Percentiles rank a stretch among this genome's conserved stretches.
Conservation (phyloP, 2,888 invertebrate genomes). For the Ennomos quercinarius region DNA sequence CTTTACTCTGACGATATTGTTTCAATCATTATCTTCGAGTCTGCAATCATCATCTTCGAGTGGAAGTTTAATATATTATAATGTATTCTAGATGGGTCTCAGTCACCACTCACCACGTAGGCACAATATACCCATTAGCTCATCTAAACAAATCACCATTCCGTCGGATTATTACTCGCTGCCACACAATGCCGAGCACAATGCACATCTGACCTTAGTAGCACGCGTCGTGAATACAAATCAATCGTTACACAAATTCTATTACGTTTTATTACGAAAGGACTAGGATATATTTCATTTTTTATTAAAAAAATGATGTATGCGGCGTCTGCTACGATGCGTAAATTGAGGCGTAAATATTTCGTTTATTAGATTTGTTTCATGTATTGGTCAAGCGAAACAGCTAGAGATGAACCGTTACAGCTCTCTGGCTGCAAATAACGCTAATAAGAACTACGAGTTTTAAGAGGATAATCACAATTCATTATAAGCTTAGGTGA, state of each 20-base stretch:
- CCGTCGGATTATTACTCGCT: not conserved
- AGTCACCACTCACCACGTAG: slow-evolving; percentile 1
- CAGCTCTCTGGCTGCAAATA: too few relatives aligned
- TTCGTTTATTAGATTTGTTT: not conserved
- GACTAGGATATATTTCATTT: slow-evolving; percentile 2
- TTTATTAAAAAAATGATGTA: slow-evolving; percentile 15
- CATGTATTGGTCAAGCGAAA: too few relatives aligned
- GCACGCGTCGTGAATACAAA: slow-evolving; percentile 23
- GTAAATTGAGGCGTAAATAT: slow-evolving; percentile 12
- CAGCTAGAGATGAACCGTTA: too few relatives aligned
- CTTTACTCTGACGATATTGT: too few relatives aligned
- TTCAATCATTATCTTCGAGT: not conserved
- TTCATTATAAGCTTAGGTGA: too few relatives aligned
- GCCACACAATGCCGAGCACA: slow-evolving; percentile 7
- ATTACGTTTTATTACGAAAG: slow-evolving; percentile 20
- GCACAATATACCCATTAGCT: slow-evolving; percentile 12
- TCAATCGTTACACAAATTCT: slow-evolving; percentile 15
- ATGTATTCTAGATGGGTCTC: slow-evolving; percentile 2
- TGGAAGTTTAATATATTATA: slow-evolving; percentile 1
- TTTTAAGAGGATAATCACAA: too few relatives aligned
- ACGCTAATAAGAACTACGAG: too few relatives aligned
- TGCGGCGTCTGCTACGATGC: slow-evolving; percentile 1
- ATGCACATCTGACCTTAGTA: slow-evolving; percentile 25
- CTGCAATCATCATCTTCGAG: not conserved
- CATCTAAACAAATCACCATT: slow-evolving; percentile 8